Evolutionary conservation across 2,113 vertebrate genomes (phyloP).

Genomic region (Vulpes ferrilata): DNA sequence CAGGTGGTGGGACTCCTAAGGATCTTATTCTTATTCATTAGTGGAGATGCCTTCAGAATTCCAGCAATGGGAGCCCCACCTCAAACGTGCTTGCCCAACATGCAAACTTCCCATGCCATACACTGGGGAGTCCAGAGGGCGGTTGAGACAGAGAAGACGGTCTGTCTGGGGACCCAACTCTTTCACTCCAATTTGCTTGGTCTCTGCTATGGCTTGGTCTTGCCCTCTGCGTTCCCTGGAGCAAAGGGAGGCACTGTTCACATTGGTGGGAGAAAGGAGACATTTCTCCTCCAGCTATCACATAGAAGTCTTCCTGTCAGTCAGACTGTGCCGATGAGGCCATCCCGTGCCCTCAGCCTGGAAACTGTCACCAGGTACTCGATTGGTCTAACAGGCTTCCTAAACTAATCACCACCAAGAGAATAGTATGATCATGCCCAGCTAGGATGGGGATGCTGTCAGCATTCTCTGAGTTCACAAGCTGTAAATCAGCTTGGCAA

Average conservation of each 20-base stretch:
- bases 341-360: too few species aligned
- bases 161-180: neutral
- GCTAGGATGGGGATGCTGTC: too few species aligned
- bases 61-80: neutral
- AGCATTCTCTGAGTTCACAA: neutral
- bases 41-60: neutral
- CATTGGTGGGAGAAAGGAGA: neutral
- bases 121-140: neutral
- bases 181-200: neutral
- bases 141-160: neutral
- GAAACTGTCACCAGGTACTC: neutral
- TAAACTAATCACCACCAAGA: neutral
- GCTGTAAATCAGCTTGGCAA: too few species aligned
- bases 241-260: neutral
- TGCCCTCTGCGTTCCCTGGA: neutral
- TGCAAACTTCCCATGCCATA: neutral
- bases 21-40: neutral
- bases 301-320: neutral
- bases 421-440: fast-evolving
- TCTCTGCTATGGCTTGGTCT: neutral
- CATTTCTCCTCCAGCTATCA: fast-evolving
- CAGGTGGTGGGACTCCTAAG: neutral
- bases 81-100: fast-evolving
- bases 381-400: neutral
- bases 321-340: neutral